These are phyloP conservation scores for Lasiurus borealis DNA, from an alignment of 2,113 vertebrate species.

Conservation along the genomic window DNA sequence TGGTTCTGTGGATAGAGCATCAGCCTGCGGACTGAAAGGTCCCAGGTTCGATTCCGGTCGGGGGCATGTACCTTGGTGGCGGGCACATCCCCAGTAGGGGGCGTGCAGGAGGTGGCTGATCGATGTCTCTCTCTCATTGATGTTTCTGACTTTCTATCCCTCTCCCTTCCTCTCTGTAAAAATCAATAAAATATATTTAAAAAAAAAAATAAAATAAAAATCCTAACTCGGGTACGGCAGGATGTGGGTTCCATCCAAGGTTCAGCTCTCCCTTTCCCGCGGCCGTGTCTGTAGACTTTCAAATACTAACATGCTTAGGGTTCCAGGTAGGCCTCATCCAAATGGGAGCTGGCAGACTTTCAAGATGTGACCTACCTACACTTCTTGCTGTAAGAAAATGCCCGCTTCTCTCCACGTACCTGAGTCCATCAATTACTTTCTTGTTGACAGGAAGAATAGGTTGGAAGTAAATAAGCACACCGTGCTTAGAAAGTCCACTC, in stretches of 20 bases:
- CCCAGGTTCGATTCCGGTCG: too few species aligned
- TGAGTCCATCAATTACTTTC: slow-evolving; percentile 77
- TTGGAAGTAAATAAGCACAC: slow-evolving; percentile 76
- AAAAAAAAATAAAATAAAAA: too few species aligned
- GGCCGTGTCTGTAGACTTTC: slow-evolving; percentile 1
- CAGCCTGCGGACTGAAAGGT: too few species aligned
- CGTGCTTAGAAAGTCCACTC: slow-evolving; percentile 65
- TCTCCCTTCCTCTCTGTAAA: too few species aligned
- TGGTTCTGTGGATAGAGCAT: too few species aligned
- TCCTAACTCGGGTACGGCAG: neutral
- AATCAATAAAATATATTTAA: too few species aligned
- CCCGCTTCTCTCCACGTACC: slow-evolving; percentile 74
- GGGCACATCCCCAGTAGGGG: too few species aligned
- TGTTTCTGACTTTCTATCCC: too few species aligned
- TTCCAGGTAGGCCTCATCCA: slow-evolving; percentile 56
- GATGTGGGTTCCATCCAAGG: neutral
- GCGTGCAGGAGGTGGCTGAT: too few species aligned
- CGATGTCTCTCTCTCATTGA: too few species aligned
- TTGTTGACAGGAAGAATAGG: slow-evolving; percentile 81
- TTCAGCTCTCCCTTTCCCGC: neutral
- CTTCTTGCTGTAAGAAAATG: slow-evolving; percentile 65
- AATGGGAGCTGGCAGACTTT: slow-evolving; percentile 80
- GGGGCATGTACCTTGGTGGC: too few species aligned
- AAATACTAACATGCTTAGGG: slow-evolving; percentile 40
- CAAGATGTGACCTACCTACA: slow-evolving; percentile 68